Percentiles rank a stretch among this genome's conserved stretches.
These are phyloP conservation scores for human (Homo sapiens) DNA, from an alignment of 2,113 vertebrate genomes.

Conservation along the genomic window GRCh38 chr2:241777501-241778000, in stretches of 20 bases:
- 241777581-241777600: too few relatives aligned
- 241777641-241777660: accelerated
- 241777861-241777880: background rate
- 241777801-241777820: background rate
- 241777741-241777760: background rate
- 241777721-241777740: accelerated
- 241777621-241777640: background rate
- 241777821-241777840: background rate
- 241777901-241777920: too few relatives aligned
- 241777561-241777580: background rate
- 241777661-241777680: background rate
- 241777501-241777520: background rate
- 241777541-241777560: background rate
- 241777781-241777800: background rate
- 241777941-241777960: accelerated
- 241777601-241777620: accelerated
- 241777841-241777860: background rate
- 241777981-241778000: background rate
- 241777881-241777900: too few relatives aligned
- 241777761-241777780: background rate
- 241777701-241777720: background rate
- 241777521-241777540: background rate
- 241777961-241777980: background rate
- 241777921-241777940: background rate
- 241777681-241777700: background rate